phyloP scores from a whole-genome alignment of 2,888 invertebrate species.

The Drosophila nr. perissopoda region DNA sequence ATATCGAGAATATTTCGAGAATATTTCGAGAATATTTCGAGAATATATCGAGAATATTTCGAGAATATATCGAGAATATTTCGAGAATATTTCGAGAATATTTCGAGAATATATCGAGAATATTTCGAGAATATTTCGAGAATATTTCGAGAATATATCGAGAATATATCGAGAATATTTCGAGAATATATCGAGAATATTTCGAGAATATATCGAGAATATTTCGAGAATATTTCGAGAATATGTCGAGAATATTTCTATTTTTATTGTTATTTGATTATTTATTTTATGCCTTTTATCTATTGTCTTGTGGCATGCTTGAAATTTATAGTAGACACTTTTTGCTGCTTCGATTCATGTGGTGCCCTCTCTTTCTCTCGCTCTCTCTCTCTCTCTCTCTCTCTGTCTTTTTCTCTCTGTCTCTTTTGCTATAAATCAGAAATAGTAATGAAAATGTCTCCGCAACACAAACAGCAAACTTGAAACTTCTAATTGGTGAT shows the following conservation, averaged over 20 bases:
- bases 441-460: conserved; percentile 69
- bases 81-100: no score
- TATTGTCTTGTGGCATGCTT: conserved; percentile 29
- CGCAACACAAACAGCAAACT: conserved; percentile 44
- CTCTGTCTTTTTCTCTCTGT: background rate
- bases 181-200: no score
- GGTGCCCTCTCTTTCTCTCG: background rate
- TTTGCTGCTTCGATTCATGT: conserved; percentile 57
- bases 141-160: no score
- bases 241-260: background rate
- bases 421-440: conserved; percentile 64
- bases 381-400: background rate
- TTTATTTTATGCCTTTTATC: background rate
- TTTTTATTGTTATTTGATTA: background rate
- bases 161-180: no score
- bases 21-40: no score
- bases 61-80: no score
- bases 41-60: no score
- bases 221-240: no score
- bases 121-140: no score
- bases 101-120: no score
- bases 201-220: no score
- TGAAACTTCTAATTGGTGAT: conserved; percentile 78
- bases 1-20: no score
- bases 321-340: conserved; percentile 28